Evolutionary conservation across 2,113 vertebrate species (phyloP).

Genomic region (Jacana jacana): DNA sequence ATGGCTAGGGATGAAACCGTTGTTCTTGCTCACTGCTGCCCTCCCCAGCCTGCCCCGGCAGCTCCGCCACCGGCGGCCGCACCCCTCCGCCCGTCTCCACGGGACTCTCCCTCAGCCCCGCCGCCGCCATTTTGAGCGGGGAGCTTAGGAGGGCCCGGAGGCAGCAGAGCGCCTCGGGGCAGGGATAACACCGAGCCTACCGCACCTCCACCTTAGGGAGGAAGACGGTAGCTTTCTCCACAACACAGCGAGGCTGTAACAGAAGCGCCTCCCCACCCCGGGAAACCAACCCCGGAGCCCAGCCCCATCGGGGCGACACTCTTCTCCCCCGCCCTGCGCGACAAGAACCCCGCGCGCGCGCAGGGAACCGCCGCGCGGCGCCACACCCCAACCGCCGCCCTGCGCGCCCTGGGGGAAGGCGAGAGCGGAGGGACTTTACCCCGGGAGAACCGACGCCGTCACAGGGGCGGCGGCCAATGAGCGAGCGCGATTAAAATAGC

Average conservation of each 20-base stretch:
- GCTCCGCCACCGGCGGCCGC: neutral
- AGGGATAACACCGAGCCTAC: accelerated
- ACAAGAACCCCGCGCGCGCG: accelerated
- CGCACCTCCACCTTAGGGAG: accelerated
- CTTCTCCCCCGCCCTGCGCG: accelerated
- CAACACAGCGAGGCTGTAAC: accelerated
- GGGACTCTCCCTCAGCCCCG: too few species aligned
- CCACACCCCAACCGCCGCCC: accelerated
- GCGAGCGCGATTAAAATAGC: conserved; percentile 13
- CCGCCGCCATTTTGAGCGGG: neutral
- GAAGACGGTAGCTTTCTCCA: neutral
- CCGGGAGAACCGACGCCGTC: neutral
- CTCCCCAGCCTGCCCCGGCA: neutral
- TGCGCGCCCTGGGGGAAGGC: neutral
- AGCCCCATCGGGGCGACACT: accelerated
- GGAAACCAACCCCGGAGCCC: accelerated
- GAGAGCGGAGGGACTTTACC: neutral
- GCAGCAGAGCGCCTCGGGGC: accelerated
- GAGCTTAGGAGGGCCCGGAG: too few species aligned
- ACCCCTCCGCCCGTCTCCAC: too few species aligned
- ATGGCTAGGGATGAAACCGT: too few species aligned
- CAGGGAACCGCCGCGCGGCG: accelerated
- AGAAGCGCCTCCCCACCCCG: accelerated
- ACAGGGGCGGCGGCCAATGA: neutral
- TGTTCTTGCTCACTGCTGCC: neutral